Evolutionary conservation across 2,113 vertebrate genomes (phyloP).

Genomic region (Aptenodytes forsteri): DNA sequence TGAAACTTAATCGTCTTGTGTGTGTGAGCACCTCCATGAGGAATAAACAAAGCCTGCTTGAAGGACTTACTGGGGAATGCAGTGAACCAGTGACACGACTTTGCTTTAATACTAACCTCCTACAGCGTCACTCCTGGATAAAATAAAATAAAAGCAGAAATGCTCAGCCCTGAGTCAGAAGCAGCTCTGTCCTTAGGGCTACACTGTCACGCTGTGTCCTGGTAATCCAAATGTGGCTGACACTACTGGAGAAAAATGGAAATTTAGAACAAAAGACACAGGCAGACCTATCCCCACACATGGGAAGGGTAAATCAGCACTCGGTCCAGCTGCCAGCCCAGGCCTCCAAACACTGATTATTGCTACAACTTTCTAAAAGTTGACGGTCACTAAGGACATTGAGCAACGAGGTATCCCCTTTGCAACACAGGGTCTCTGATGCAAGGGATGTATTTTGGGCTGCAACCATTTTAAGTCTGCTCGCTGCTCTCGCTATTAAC

Average conservation of each 20-base stretch:
- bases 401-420: background rate
- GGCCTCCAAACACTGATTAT: background rate
- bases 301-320: background rate
- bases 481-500: fast-evolving
- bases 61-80: background rate
- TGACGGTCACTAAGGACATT: background rate
- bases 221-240: background rate
- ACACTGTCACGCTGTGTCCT: fast-evolving
- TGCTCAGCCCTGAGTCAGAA: background rate
- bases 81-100: background rate
- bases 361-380: background rate
- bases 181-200: background rate
- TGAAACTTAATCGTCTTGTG: background rate
- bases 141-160: background rate
- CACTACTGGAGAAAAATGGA: background rate
- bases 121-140: background rate
- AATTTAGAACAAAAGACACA: background rate
- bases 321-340: background rate
- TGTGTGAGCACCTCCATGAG: background rate
- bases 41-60: background rate
- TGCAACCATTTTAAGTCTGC: background rate
- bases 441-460: background rate
- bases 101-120: background rate
- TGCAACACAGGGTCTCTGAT: slow-evolving; percentile 8
- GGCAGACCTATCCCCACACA: background rate